Evolutionary conservation across 2,888 invertebrate species (phyloP).

Genomic region (Strigamia transsilvanica): DNA sequence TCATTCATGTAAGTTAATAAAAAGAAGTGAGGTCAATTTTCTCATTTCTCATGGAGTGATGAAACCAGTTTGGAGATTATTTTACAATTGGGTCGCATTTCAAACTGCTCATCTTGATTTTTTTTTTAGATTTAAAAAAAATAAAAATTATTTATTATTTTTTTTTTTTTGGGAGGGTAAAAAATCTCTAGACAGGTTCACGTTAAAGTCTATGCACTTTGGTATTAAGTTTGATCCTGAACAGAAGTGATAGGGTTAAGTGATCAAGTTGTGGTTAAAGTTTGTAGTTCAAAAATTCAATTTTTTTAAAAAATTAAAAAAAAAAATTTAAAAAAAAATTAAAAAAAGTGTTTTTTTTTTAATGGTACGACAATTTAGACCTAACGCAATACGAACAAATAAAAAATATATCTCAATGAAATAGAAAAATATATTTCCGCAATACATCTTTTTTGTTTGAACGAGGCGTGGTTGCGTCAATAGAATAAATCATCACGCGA

Average conservation of each 20-base stretch:
- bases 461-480: constrained; percentile 22
- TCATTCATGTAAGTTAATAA: background rate
- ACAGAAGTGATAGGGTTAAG: background rate
- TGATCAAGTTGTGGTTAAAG: too few species aligned
- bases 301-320: background rate
- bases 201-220: background rate
- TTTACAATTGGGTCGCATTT: constrained; percentile 15
- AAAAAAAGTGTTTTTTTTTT: too few species aligned
- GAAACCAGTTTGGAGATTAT: constrained; percentile 18
- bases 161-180: background rate
- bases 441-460: constrained; percentile 22
- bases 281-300: too few species aligned
- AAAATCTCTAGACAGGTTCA: background rate
- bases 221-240: background rate
- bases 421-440: constrained; percentile 9
- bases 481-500: constrained; percentile 28
- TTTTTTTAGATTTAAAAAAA: too few species aligned
- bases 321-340: too few species aligned
- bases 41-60: constrained; percentile 9
- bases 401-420: background rate
- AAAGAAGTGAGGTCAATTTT: constrained; percentile 14
- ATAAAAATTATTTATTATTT: too few species aligned
- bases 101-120: background rate
- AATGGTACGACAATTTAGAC: too few species aligned
- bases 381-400: too few species aligned